These are phyloP conservation scores for Philereme vetulata DNA, from an alignment of 2,888 invertebrate genomes.

Conservation along the genomic window DNA sequence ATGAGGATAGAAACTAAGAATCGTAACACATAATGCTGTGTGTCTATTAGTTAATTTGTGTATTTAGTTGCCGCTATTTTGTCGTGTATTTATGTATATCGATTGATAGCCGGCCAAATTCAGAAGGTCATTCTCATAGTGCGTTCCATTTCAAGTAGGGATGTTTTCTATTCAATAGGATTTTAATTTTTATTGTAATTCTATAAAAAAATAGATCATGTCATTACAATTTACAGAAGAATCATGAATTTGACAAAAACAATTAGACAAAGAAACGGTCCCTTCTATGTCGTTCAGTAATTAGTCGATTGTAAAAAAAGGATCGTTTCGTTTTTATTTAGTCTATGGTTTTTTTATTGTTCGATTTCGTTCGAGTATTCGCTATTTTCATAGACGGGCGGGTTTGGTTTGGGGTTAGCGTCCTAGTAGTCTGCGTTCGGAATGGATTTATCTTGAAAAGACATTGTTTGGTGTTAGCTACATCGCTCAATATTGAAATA, in stretches of 20 bases:
- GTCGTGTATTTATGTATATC: constrained; percentile 58
- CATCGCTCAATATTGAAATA: background rate
- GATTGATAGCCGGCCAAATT: constrained; percentile 66
- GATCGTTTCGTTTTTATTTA: constrained; percentile 56
- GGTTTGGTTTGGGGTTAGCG: too few relatives aligned
- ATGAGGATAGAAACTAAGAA: constrained; percentile 44
- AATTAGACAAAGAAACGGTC: background rate
- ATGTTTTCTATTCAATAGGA: constrained; percentile 32
- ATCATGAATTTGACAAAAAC: too few relatives aligned
- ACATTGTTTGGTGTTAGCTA: background rate
- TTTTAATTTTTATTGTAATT: constrained; percentile 10
- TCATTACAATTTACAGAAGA: too few relatives aligned
- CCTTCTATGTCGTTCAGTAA: constrained; percentile 4
- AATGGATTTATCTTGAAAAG: background rate
- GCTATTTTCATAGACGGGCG: too few relatives aligned
- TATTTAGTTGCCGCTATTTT: constrained; percentile 79
- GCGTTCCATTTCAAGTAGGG: constrained; percentile 62
- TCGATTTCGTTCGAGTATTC: constrained; percentile 36
- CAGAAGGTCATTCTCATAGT: constrained; percentile 45
- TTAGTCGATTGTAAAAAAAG: constrained; percentile 35
- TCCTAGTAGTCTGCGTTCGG: too few relatives aligned
- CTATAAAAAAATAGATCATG: background rate
- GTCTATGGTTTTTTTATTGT: constrained; percentile 68
- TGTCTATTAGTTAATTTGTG: constrained; percentile 58
- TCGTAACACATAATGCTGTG: constrained; percentile 54